phyloP scores from a whole-genome alignment of 1,140 invertebrate species.

The Aphelenchoides fujianensis region DNA sequence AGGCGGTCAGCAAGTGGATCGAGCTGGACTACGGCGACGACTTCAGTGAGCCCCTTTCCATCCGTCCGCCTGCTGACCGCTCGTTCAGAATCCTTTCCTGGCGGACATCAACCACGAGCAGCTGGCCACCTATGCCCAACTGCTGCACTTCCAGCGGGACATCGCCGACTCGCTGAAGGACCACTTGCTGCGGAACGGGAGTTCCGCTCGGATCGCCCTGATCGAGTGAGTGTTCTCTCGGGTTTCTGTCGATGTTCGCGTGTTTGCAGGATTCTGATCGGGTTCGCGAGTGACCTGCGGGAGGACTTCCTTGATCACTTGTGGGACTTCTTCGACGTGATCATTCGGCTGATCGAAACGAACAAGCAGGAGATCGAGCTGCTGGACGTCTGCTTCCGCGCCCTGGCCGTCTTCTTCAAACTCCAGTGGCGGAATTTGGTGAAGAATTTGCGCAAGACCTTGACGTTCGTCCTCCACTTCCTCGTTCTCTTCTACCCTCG shows the following conservation, averaged over 20 bases:
- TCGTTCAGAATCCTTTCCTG: conserved; percentile 46
- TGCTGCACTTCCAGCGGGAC: conserved; percentile 38
- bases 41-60: conserved; percentile 30
- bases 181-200: conserved; percentile 19
- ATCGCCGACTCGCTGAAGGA: conserved; percentile 25
- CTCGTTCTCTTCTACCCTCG: not conserved
- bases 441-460: conserved; percentile 22
- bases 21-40: conserved; percentile 43
- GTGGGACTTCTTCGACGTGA: conserved; percentile 40
- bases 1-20: conserved; percentile 37
- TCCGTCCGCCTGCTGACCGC: not conserved
- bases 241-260: conserved; percentile 11
- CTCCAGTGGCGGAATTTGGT: conserved; percentile 27
- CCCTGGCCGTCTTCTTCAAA: conserved; percentile 28
- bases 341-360: conserved; percentile 34
- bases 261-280: conserved; percentile 29
- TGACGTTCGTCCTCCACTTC: conserved; percentile 22
- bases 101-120: conserved; percentile 27
- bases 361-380: conserved; percentile 23
- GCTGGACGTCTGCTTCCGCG: conserved; percentile 19
- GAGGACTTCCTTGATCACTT: conserved; percentile 43
- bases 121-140: conserved; percentile 44
- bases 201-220: conserved; percentile 23
- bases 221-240: conserved; percentile 31
- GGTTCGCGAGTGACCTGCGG: conserved; percentile 40